Evolutionary conservation across 2,888 invertebrate genomes (phyloP).

Genomic region (Lasiommata megera): DNA sequence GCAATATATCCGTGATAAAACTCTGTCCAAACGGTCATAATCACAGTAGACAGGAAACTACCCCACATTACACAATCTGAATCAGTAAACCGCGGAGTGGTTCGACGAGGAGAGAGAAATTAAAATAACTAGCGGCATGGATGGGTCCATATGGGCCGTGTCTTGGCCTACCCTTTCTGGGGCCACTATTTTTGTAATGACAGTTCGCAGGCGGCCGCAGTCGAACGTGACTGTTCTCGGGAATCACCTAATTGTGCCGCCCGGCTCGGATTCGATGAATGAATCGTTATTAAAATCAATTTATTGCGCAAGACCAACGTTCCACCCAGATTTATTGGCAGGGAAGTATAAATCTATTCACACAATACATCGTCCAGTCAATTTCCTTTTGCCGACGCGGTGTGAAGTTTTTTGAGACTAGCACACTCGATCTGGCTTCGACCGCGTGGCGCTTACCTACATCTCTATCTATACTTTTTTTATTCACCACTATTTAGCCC

Average conservation of each 20-base stretch:
- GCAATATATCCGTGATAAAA: not conserved
- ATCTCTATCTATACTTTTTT: no score
- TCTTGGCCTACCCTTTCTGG: constrained; percentile 76
- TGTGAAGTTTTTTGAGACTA: constrained; percentile 19
- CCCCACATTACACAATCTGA: constrained; percentile 20
- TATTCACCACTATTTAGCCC: no score
- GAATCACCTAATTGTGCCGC: constrained; percentile 70
- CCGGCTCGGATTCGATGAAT: constrained; percentile 50
- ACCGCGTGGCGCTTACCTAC: no score
- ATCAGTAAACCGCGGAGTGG: constrained; percentile 27
- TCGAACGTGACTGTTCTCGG: constrained; percentile 47
- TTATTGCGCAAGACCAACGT: constrained; percentile 35
- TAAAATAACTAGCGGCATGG: constrained; percentile 52
- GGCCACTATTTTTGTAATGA: constrained; percentile 79
- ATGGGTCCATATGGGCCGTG: constrained; percentile 69
- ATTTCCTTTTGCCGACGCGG: constrained; percentile 27
- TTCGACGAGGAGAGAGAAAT: constrained; percentile 54
- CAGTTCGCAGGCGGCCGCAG: constrained; percentile 69
- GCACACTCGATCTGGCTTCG: not conserved
- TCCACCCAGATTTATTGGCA: constrained; percentile 32
- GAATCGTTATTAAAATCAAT: constrained; percentile 45
- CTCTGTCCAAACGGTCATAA: not conserved
- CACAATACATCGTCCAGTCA: constrained; percentile 33
- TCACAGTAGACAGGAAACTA: constrained; percentile 6
- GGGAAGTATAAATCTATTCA: constrained; percentile 36